Evolutionary conservation across 2,797 vertebrate genomes (phyloP).

Genomic region (Alauda arvensis): DNA sequence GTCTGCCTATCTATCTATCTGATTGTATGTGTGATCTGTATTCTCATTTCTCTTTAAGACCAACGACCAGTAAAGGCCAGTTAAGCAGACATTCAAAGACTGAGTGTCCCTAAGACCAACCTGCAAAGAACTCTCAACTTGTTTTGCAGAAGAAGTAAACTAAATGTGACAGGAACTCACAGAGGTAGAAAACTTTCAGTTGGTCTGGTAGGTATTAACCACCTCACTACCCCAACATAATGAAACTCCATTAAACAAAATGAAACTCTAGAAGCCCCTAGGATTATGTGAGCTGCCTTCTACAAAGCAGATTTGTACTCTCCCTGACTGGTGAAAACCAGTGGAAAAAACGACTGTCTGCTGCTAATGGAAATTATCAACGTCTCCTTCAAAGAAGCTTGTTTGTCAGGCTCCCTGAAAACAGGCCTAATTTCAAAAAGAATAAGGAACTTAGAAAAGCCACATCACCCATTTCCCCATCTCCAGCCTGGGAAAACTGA

Average conservation of each 20-base stretch:
- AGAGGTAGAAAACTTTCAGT: slow-evolving; percentile 3
- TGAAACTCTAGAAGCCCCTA: slow-evolving; percentile 31
- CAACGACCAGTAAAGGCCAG: not conserved
- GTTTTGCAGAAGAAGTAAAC: slow-evolving; percentile 23
- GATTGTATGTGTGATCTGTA: not conserved
- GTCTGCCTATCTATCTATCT: not conserved
- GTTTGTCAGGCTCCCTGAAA: not conserved
- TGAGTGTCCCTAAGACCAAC: not conserved
- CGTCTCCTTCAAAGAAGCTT: not conserved
- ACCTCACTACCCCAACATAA: slow-evolving; percentile 18
- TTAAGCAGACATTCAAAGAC: not conserved
- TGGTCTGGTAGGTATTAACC: slow-evolving; percentile 33
- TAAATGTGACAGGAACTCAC: not conserved
- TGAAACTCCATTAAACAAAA: slow-evolving; percentile 4
- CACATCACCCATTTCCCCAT: not conserved
- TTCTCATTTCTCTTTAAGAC: not conserved
- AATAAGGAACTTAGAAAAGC: not conserved
- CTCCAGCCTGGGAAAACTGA: not conserved
- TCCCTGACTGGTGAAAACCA: not conserved
- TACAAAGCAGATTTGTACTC: slow-evolving; percentile 11
- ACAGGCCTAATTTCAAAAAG: not conserved
- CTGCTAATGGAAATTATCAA: slow-evolving; percentile 43
- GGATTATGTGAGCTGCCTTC: slow-evolving; percentile 8
- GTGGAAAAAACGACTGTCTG: slow-evolving; percentile 4
- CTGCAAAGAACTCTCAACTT: not conserved